Conservation (phyloP, 2,888 invertebrate species). For the Steinernema scapterisci region DNA sequence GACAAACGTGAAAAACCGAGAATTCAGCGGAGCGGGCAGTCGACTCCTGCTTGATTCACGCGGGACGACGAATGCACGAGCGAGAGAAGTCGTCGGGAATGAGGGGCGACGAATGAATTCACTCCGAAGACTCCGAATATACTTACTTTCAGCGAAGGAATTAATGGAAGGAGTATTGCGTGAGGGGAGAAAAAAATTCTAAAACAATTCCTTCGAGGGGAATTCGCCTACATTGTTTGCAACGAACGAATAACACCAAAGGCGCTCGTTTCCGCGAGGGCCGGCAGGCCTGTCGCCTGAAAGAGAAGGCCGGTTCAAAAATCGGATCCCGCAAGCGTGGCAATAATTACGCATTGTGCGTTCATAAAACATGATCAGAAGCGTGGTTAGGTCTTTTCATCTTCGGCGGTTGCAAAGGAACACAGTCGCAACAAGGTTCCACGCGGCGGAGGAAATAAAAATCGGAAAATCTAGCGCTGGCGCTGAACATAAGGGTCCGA, state of each 20-base stretch:
- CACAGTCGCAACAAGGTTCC: neutral
- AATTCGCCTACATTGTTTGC: neutral
- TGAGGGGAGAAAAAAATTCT: neutral
- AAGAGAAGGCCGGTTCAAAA: too few relatives aligned
- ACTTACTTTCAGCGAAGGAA: conserved; percentile 25
- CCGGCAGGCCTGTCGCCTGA: too few relatives aligned
- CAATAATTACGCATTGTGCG: neutral
- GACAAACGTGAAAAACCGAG: conserved; percentile 23
- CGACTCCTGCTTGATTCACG: conserved; percentile 27
- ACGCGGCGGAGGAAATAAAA: neutral
- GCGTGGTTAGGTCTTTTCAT: neutral
- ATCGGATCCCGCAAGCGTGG: neutral
- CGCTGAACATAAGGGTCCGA: neutral
- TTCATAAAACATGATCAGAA: neutral
- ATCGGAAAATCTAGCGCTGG: conserved; percentile 17
- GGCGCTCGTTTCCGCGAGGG: too few relatives aligned
- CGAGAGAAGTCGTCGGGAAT: neutral
- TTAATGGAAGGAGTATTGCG: conserved; percentile 23
- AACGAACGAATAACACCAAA: too few relatives aligned
- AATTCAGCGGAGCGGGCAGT: conserved; percentile 12
- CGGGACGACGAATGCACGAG: conserved; percentile 3
- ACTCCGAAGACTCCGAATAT: conserved; percentile 20
- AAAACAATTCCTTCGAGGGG: conserved; percentile 19
- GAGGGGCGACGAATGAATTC: conserved; percentile 1
- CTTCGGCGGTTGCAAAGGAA: neutral